Evolutionary conservation across 1,140 invertebrate species (phyloP).

Genomic region (Diabrotica undecimpunctata): DNA sequence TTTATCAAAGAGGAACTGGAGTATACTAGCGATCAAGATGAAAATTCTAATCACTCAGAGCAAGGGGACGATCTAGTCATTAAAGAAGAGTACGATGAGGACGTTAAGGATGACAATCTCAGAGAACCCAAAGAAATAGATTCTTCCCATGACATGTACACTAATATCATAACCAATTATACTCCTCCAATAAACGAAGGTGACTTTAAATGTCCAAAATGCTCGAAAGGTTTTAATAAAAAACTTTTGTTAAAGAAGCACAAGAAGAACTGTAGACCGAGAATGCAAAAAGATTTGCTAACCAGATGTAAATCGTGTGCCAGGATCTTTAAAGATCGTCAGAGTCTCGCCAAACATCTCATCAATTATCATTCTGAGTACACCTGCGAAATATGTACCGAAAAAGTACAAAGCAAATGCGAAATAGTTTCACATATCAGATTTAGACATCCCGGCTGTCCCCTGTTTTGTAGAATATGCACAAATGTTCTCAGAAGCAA

Average conservation of each 20-base stretch:
- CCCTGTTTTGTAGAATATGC: slow-evolving; percentile 54
- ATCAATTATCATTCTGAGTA: slow-evolving; percentile 57
- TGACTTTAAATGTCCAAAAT: slow-evolving; percentile 54
- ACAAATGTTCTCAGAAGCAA: slow-evolving; percentile 56
- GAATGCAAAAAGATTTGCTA: slow-evolving; percentile 52
- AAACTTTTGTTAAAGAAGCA: slow-evolving; percentile 54
- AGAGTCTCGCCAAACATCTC: slow-evolving; percentile 55
- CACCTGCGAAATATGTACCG: slow-evolving; percentile 55
- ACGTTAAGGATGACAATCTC: slow-evolving; percentile 5
- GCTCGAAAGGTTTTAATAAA: slow-evolving; percentile 55
- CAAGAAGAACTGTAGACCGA: slow-evolving; percentile 53
- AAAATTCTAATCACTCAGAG: slow-evolving; percentile 2
- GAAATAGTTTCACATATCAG: slow-evolving; percentile 60
- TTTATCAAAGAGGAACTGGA: slow-evolving; percentile 38
- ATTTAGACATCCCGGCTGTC: slow-evolving; percentile 55
- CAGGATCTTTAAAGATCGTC: slow-evolving; percentile 57
- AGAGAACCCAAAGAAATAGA: slow-evolving; percentile 41
- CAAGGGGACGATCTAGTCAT: slow-evolving; percentile 6
- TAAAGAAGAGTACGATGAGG: slow-evolving; percentile 4
- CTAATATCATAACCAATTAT: slow-evolving; percentile 46
- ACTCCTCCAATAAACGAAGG: slow-evolving; percentile 47
- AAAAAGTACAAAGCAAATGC: slow-evolving; percentile 53
- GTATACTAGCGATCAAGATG: slow-evolving; percentile 3
- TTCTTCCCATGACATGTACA: slow-evolving; percentile 40
- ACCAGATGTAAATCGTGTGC: slow-evolving; percentile 56